Evolutionary conservation across 2,888 invertebrate genomes (phyloP), one percentile per base, ranked within the genome.

Genomic region (Drosophila eohydei): DNA sequence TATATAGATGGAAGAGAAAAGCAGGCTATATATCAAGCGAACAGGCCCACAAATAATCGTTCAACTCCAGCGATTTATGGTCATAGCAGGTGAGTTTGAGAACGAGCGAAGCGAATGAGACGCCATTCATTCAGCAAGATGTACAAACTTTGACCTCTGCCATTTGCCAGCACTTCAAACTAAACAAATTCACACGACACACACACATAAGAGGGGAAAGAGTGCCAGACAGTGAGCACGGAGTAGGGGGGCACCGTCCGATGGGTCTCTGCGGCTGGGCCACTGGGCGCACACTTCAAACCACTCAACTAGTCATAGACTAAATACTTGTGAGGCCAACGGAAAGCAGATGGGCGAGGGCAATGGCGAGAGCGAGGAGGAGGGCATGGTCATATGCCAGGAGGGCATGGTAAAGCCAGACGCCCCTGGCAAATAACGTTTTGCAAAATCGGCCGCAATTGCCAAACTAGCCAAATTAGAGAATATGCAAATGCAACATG

Each of bases 361-460:
- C 32, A 6, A 11, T 8, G 28, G 14, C 5, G n/a, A 11, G 38
- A n/a, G n/a, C 0, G 16, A 8, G 7, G 34, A 11, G 8, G 3
- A 21, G 36, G 41, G 32, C 36, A 46, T 21, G 26, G 41, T 12
- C 30, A 38, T 59, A 55, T 36, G 48, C 48, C 38, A n/a, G n/a
- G n/a, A n/a, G n/a, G n/a, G n/a, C n/a, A n/a, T n/a, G n/a, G n/a
- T 36, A 21, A 26, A 26, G 36, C 64, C 68, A 59, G 55, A 54
- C 48, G 60, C 81, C 69, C 81, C 59, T 78, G 73, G 79, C 87
- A 88, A 88, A 83, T 88, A 83, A 78, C 83, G 77, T 85, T 85
- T 89, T 84, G 88, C 82, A 81, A 89, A 85, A 89, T 87, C 85
- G 89, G 88, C 85, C 89, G 78, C 85, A 89, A 86, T 88, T 89